phyloP scores from a whole-genome alignment of 2,797 vertebrate genomes.

The Gymnothorax reevesii region DNA sequence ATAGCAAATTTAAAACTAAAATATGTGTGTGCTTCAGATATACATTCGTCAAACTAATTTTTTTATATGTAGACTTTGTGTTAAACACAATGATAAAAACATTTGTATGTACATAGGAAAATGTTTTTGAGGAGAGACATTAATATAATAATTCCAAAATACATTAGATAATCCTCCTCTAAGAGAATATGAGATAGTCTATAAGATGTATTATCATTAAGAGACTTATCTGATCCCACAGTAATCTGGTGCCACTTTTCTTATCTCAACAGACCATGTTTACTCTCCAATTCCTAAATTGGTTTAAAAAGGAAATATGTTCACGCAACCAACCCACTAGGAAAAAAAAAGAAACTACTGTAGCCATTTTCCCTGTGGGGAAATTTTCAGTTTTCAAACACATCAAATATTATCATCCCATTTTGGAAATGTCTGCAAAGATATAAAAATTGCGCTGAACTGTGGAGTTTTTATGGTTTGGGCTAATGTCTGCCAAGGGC shows the following conservation, averaged over 20 bases:
- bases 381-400: background rate
- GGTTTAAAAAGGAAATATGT: background rate
- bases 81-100: too few species aligned
- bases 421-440: conserved; percentile 8
- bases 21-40: too few species aligned
- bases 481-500: conserved; percentile 20
- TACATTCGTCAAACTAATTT: too few species aligned
- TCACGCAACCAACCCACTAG: background rate
- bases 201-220: too few species aligned
- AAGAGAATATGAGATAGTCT: too few species aligned
- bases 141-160: too few species aligned
- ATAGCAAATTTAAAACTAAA: too few species aligned
- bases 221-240: too few species aligned
- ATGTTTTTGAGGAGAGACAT: too few species aligned
- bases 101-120: too few species aligned
- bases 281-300: background rate
- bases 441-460: conserved; percentile 16
- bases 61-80: too few species aligned
- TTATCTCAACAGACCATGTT: background rate
- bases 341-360: background rate
- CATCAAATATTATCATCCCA: conserved; percentile 21
- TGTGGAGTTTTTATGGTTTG: background rate
- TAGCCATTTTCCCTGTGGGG: background rate
- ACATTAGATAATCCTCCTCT: too few species aligned
- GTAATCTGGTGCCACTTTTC: background rate